Evolutionary conservation across 2,888 invertebrate species (phyloP), one percentile per base, ranked within the genome.

Genomic region (Fissipunctia ypsillon): DNA sequence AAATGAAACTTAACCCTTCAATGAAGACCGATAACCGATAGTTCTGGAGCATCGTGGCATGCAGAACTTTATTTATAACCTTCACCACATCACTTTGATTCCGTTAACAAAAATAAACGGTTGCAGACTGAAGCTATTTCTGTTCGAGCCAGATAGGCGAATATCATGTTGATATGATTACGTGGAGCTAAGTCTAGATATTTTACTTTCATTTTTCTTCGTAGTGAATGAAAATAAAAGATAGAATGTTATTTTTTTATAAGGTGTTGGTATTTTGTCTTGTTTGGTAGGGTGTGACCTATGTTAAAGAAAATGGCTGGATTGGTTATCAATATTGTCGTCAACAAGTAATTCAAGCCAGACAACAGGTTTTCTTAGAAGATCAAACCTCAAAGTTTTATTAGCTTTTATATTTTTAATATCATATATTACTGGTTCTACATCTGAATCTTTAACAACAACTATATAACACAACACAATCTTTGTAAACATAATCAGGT

Each of bases 81-180:
- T 38, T 25, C 59, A 66, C 77, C 75, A 76, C 78, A 77, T 75
- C 75, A 75, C 69, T 75, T 75, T 85, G 83, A 84, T 81, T 85
- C 74, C 81, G 85, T 81, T 73, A 73, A 52, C 74, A 76, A 70
- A 84, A 85, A 84, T 85, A 85, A 63, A 74, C 78, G 61, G 73
- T 81, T 80, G 78, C 74, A 80, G 77, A 79, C 84, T 45, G 19
- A 73, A 69, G 71, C 76, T 85, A 85, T 85, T 85, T 85, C 43
- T 76, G 76, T 59, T 61, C 69, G 67, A 67, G 68, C 63, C 77
- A 83, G 85, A 85, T 74, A 81, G 76, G 85, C 84, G 81, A 85
- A 84, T 81, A 77, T 78, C 71, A 61, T 77, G 75, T 74, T 78
- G 75, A 83, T 85, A 76, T 81, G 78, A 84, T 81, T 78, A 73